Evolutionary conservation across 1,140 invertebrate species (phyloP).

Genomic region (Heliconius eleuchia): DNA sequence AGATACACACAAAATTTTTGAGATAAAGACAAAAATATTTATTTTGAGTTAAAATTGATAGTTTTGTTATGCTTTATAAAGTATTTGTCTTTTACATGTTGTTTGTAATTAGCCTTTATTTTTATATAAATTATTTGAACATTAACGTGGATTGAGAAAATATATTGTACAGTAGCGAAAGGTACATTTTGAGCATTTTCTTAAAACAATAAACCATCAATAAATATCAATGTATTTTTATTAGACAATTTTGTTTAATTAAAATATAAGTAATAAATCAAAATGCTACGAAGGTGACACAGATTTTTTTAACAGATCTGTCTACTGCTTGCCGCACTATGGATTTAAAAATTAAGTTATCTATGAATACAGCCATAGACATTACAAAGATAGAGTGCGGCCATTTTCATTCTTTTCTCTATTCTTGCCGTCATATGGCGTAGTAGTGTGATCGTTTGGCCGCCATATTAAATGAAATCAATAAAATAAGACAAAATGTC

Average conservation of each 20-base stretch:
- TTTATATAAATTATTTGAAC: conserved; percentile 17
- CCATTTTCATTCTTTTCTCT: conserved; percentile 77
- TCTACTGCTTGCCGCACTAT: background rate
- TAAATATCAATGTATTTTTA: background rate
- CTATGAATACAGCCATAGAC: conserved; percentile 31
- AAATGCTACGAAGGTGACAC: background rate
- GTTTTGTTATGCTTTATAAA: background rate
- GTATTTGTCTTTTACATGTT: background rate
- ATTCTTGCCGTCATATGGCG: conserved; percentile 81
- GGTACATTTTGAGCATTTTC: too few relatives aligned
- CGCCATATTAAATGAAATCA: conserved; percentile 82
- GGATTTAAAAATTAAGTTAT: conserved; percentile 12
- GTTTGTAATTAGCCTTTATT: conserved; percentile 5
- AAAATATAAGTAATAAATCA: too few relatives aligned
- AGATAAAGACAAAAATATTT: background rate
- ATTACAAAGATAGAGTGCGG: conserved; percentile 42
- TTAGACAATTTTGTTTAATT: background rate
- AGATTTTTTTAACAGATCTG: background rate
- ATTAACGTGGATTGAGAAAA: background rate
- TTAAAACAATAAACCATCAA: too few relatives aligned
- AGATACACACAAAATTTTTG: background rate
- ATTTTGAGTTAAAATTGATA: background rate
- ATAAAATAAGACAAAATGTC: conserved; percentile 81
- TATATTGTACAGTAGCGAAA: conserved; percentile 6
- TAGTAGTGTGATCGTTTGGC: conserved; percentile 76